Conservation (phyloP, 2,888 invertebrate genomes). For the Noctua janthe region DNA sequence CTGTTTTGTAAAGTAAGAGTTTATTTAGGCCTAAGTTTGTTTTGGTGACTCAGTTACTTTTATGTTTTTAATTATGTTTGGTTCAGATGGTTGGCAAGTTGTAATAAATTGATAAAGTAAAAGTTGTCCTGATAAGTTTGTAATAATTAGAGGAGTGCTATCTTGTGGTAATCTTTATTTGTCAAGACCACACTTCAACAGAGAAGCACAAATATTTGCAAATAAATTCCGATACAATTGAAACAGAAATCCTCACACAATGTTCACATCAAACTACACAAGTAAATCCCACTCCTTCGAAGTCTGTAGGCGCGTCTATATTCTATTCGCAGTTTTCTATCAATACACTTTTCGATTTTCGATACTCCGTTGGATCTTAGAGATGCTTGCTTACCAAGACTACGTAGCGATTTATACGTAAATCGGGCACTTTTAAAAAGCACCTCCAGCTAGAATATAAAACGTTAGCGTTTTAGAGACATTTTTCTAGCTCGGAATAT, state of each 20-base stretch:
- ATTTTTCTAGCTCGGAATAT: constrained; percentile 65
- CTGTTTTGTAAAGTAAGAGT: constrained; percentile 18
- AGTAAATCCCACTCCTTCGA: background rate
- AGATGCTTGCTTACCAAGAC: constrained; percentile 45
- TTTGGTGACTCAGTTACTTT: constrained; percentile 35
- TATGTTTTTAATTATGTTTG: constrained; percentile 35
- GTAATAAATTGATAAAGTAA: constrained; percentile 14
- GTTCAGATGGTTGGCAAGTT: background rate
- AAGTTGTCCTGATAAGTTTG: background rate
- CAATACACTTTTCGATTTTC: constrained; percentile 38
- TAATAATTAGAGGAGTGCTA: background rate
- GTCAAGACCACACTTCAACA: background rate
- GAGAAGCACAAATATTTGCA: background rate
- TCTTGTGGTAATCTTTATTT: background rate
- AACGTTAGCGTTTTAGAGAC: constrained; percentile 57
- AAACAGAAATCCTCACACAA: background rate
- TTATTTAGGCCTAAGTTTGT: constrained; percentile 44
- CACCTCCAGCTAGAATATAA: constrained; percentile 57
- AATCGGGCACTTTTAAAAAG: constrained; percentile 52
- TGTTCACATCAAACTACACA: background rate
- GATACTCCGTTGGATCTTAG: constrained; percentile 34
- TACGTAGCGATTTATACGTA: constrained; percentile 61
- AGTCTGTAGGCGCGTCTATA: background rate
- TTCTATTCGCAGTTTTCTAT: constrained; percentile 19
- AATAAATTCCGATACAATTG: background rate